These are phyloP conservation scores for Crotalus helleri DNA, from an alignment of 2,113 vertebrate species.

Conservation along the genomic window DNA sequence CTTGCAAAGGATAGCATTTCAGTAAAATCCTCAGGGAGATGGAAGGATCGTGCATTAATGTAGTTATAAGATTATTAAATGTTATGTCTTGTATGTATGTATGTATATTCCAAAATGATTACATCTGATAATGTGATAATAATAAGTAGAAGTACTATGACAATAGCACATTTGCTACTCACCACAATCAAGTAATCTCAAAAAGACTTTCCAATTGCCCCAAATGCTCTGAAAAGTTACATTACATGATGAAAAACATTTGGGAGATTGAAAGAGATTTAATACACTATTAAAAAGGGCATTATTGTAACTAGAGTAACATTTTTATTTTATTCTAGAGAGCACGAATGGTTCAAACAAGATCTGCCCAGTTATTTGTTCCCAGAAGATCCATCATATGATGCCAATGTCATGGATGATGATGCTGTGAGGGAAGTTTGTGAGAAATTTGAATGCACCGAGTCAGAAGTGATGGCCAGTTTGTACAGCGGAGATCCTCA, in stretches of 20 bases:
- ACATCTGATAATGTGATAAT: neutral
- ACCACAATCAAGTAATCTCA: neutral
- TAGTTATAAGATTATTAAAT: neutral
- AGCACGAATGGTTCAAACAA: slow-evolving; percentile 97
- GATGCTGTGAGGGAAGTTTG: slow-evolving; percentile 95
- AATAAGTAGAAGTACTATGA: neutral
- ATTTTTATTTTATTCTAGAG: slow-evolving; percentile 70
- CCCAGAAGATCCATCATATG: slow-evolving; percentile 94
- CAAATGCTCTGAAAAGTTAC: neutral
- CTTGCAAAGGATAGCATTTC: neutral
- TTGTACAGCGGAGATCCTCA: slow-evolving; percentile 95
- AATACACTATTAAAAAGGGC: neutral
- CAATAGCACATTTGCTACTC: neutral
- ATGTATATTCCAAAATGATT: too few species aligned
- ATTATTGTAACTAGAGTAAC: neutral
- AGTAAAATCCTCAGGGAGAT: neutral
- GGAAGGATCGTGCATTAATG: neutral
- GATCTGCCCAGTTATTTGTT: slow-evolving; percentile 95
- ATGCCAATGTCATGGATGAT: slow-evolving; percentile 88
- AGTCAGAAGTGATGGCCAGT: slow-evolving; percentile 91
- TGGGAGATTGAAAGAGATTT: neutral
- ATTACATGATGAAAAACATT: neutral
- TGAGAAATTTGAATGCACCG: slow-evolving; percentile 94
- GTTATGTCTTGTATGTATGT: neutral
- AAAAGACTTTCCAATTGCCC: neutral